Evolutionary conservation across 2,797 vertebrate species (phyloP).

Genomic region (Acanthurus tractus): DNA sequence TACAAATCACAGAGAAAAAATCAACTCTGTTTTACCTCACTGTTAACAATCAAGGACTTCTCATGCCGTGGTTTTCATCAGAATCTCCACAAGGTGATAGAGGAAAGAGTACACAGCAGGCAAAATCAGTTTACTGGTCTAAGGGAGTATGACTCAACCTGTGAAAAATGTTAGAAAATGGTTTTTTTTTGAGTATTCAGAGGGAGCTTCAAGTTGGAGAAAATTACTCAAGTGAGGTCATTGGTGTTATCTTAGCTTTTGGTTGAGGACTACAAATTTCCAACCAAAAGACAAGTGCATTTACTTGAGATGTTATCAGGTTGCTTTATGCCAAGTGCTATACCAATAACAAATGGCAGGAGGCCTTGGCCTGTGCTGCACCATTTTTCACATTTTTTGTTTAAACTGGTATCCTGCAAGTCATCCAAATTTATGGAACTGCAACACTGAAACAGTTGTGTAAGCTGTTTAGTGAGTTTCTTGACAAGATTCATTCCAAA

Average conservation of each 20-base stretch:
- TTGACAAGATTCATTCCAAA: neutral
- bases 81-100: neutral
- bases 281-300: neutral
- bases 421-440: neutral
- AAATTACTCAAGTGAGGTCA: neutral
- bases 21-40: neutral
- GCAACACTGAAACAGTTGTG: neutral
- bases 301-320: neutral
- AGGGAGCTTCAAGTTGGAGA: neutral
- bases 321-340: too few relatives aligned
- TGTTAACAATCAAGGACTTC: neutral
- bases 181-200: neutral
- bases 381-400: neutral
- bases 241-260: neutral
- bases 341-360: neutral
- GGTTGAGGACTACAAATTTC: neutral
- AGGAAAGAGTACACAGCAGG: neutral
- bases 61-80: neutral
- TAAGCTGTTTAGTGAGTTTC: neutral
- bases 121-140: neutral
- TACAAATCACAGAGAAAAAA: neutral
- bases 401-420: neutral
- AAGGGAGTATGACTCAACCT: neutral
- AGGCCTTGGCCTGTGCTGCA: neutral
- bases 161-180: neutral